Conservation (phyloP, 2,797 vertebrate species). For the Okamejei kenojei region DNA sequence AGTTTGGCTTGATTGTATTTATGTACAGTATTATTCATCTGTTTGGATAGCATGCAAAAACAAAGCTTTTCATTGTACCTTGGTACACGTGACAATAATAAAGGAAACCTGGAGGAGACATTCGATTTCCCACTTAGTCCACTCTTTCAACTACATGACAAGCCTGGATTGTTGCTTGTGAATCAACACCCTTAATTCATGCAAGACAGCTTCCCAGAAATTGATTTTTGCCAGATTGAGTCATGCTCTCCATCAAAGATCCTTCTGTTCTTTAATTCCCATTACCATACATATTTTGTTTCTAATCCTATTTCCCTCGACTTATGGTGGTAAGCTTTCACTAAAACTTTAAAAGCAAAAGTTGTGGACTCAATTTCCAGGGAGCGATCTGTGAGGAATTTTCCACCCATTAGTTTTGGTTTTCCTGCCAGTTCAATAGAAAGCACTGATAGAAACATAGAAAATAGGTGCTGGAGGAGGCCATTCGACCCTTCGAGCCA, state of each 20-base stretch:
- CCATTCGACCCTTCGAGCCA: too few species aligned
- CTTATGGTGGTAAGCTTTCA: background rate
- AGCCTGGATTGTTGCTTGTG: background rate
- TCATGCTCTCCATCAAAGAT: background rate
- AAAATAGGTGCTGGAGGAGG: too few species aligned
- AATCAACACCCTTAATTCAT: background rate
- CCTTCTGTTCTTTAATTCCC: background rate
- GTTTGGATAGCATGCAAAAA: too few species aligned
- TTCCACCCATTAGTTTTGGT: background rate
- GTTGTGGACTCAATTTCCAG: background rate
- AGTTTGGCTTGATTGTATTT: too few species aligned
- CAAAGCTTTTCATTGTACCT: too few species aligned
- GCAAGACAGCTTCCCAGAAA: background rate
- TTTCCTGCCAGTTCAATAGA: background rate
- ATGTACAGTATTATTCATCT: too few species aligned
- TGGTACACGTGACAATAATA: too few species aligned
- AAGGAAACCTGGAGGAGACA: too few species aligned
- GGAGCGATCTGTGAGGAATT: background rate
- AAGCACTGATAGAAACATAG: background rate
- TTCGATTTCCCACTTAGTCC: background rate
- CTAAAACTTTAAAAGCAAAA: background rate
- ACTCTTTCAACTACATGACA: background rate
- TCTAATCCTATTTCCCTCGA: background rate
- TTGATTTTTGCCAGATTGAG: background rate
- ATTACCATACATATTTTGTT: background rate